Evolutionary conservation across 2,797 vertebrate species (phyloP).

Genomic region (Cyprinella venusta): DNA sequence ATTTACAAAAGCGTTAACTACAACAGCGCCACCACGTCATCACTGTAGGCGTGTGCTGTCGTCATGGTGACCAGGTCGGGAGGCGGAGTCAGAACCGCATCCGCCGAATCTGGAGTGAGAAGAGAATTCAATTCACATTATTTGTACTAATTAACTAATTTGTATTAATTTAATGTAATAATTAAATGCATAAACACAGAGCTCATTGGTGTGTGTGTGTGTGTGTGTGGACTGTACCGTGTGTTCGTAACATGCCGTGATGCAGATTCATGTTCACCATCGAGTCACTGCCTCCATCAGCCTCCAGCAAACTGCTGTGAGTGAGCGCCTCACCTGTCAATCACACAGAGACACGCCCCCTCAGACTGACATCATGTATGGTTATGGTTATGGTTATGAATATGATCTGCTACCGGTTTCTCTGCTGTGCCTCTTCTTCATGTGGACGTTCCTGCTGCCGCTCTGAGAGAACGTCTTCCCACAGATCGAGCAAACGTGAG

Average conservation of each 20-base stretch:
- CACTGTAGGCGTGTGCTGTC: slow-evolving; percentile 76
- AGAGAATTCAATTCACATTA: neutral
- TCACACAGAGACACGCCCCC: slow-evolving; percentile 49
- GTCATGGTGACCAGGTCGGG: slow-evolving; percentile 83
- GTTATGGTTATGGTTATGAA: no score
- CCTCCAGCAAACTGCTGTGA: slow-evolving; percentile 93
- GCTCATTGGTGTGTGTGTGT: no score
- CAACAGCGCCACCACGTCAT: slow-evolving; percentile 81
- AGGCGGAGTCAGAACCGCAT: slow-evolving; percentile 79
- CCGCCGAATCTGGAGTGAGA: slow-evolving; percentile 69
- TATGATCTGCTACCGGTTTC: neutral
- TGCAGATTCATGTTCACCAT: slow-evolving; percentile 90
- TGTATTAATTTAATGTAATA: no score
- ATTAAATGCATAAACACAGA: no score
- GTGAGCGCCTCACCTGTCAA: slow-evolving; percentile 83
- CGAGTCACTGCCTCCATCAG: slow-evolving; percentile 82
- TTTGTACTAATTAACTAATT: no score
- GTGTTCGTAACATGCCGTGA: slow-evolving; percentile 89
- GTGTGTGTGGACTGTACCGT: slow-evolving; percentile 68
- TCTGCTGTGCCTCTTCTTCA: slow-evolving; percentile 88
- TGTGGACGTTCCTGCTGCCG: slow-evolving; percentile 96
- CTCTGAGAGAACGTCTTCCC: slow-evolving; percentile 98
- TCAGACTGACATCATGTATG: neutral
- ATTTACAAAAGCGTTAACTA: slow-evolving; percentile 67
- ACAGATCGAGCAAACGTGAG: slow-evolving; percentile 94